Percentiles rank a stretch among this genome's conserved stretches.
These are phyloP conservation scores for Isurus oxyrinchus DNA, from an alignment of 2,113 vertebrate species.

Conservation along the genomic window DNA sequence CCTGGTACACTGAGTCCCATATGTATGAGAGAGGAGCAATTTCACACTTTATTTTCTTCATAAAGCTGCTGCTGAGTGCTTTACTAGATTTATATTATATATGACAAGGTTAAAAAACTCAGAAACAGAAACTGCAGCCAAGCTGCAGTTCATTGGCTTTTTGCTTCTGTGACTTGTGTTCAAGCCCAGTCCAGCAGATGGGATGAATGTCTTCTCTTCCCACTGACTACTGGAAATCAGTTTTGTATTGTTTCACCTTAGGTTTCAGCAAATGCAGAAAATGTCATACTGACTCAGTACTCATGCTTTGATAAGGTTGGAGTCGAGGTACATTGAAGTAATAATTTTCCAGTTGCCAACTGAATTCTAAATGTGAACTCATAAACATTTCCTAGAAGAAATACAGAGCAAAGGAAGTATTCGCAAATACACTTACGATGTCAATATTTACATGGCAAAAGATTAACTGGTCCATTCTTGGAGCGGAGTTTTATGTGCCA, in stretches of 20 bases:
- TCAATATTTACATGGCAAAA: neutral
- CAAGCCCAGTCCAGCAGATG: neutral
- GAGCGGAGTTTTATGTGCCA: neutral
- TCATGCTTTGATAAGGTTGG: neutral
- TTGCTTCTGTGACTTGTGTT: neutral
- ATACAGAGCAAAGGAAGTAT: neutral
- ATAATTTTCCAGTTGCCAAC: neutral
- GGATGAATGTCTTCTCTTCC: neutral
- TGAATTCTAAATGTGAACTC: neutral
- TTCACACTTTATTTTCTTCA: neutral
- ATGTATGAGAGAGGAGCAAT: neutral
- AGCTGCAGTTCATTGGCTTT: neutral
- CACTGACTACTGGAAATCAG: neutral
- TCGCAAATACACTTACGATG: neutral
- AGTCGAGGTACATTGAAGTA: neutral
- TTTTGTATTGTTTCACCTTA: neutral
- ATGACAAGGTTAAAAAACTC: neutral
- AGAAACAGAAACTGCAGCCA: neutral
- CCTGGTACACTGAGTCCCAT: neutral
- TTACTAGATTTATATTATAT: neutral
- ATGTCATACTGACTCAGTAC: neutral
- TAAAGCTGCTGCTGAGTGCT: neutral
- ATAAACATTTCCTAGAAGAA: neutral
- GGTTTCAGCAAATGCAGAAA: neutral
- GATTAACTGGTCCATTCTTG: neutral